Evolutionary conservation across 2,797 vertebrate genomes (phyloP), one percentile per base, ranked within the genome.

Genomic region (Hirundo rustica): DNA sequence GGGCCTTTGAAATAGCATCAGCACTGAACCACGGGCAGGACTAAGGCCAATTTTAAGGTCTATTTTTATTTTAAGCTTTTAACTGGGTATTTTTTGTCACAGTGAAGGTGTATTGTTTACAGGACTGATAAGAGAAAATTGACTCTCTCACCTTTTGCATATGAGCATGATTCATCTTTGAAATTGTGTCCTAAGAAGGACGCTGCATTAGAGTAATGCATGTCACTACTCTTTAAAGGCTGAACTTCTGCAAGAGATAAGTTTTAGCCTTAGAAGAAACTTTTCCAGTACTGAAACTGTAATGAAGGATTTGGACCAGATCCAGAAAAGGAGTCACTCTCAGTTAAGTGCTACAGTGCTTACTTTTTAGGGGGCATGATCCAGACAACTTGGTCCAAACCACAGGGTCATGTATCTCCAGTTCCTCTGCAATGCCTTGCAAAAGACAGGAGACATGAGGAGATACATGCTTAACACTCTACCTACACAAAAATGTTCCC

Each of bases 11-110:
- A 88, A 76, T 21, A 89, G 32, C 51, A 64, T 74, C 47, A 64
- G 29, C 77, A 64, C 78, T 91, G 76, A 91, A 54, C 38, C 15
- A 4, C 58, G 55, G 74, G 74, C 50, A 85, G 29, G 34, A 74
- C 36, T 85, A 42, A 80, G 32, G 40, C 76, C 84, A 92, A 60
- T 83, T 95, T 96, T 94, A 70, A 95, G 38, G 81, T 30, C n/a
- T 89, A 3, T 78, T 88, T 92, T 95, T 96, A 61, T 92, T 91
- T 82, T 83, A 96, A 93, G 42, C 81, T 92, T 96, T 96, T 94
- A 94, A 83, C 83, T 94, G 47, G 70, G n/a, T 94, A 58, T 92
- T 93, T 94, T 95, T 78, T 84, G 88, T 73, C 80, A 88, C 62
- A 78, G 47, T 79, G 47, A 83, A 95, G 74, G 84, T 30, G 14